phyloP scores from a whole-genome alignment of 2,113 vertebrate species.

The Aldabrachelys gigantea region DNA sequence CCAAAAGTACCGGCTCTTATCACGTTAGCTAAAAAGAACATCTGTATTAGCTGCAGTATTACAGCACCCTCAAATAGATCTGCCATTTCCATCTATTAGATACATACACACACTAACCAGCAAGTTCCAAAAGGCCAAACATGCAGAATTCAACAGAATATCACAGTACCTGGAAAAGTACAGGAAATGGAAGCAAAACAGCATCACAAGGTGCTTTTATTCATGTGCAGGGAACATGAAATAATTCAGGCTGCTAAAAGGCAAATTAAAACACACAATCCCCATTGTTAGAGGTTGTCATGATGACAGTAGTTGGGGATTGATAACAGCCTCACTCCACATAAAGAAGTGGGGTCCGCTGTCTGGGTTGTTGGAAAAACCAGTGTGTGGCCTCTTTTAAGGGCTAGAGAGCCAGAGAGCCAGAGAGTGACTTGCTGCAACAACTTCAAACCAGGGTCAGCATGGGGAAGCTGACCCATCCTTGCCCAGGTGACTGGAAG shows the following conservation, averaged over 20 bases:
- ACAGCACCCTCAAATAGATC: rapidly evolving
- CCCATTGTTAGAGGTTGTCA: background rate
- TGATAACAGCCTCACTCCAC: too few relatives aligned
- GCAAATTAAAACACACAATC: background rate
- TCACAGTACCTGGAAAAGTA: background rate
- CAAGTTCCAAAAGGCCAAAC: background rate
- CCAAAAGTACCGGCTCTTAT: slow-evolving; percentile 4
- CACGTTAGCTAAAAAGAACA: slow-evolving; percentile 5
- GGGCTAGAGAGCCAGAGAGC: too few relatives aligned
- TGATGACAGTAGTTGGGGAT: background rate
- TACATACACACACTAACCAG: background rate
- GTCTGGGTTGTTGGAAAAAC: too few relatives aligned
- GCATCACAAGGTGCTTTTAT: background rate
- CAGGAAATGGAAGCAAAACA: background rate
- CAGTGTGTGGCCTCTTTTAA: too few relatives aligned
- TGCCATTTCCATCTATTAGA: background rate
- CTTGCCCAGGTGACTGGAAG: too few relatives aligned
- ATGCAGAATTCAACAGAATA: background rate
- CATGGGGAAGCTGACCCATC: too few relatives aligned
- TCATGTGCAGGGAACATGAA: background rate
- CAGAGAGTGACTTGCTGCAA: too few relatives aligned
- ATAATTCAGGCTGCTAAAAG: background rate
- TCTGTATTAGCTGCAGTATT: background rate
- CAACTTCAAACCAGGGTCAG: too few relatives aligned
- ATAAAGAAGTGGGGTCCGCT: too few relatives aligned